Base-by-base conservation (phyloP, 2,797 vertebrate species). In the Coreius guichenoti region DNA sequence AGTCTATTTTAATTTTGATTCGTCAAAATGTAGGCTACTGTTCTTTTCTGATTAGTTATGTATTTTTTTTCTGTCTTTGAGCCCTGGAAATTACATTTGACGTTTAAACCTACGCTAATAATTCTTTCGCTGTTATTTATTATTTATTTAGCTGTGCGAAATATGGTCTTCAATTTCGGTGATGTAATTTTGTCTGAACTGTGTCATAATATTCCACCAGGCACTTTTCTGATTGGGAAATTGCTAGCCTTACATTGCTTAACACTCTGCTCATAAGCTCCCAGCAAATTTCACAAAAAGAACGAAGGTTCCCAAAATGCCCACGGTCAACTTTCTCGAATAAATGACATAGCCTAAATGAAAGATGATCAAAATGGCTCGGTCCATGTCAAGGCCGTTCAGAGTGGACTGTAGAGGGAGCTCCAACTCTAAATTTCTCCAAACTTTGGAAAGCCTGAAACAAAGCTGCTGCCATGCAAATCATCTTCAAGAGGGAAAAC, bases 351-450 rank as follows among this genome's bases (percentile, higher is more conserved):
- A 43, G 39, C 39, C 39, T 43, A 51, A 65, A 76, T 68, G 8
- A 68, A 68, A 76, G 39, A 54, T 47, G 65, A 47, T 74, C 51
- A 86, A 75, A 75, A 54, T 26, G 33, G 31, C 43, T 54, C 54
- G 51, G 23, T 65, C 9, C 4, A 8, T 45, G 65, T 49, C 3
- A 43, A 51, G 14, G 16, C 63, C 81, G 63, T 29, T 12, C 19
- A 51, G 26, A 84, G 73, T 63, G 36, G 89, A 90, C 95, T 96
- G 95, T 95, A 95, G 95, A 95, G 95, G 95, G 95, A 94, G 95
- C 95, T 96, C 95, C 90, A 95, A 93, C 94, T 94, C 94, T 89
- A 95, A 94, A 93, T 96, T 96, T 95, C 91, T 92, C 92, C 92
- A 92, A 94, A 93, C 90, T 94, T 94, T 92, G 91, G 23, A 80